Evolutionary conservation across 1,140 invertebrate species (phyloP).

Genomic region (Planococcus citri): DNA sequence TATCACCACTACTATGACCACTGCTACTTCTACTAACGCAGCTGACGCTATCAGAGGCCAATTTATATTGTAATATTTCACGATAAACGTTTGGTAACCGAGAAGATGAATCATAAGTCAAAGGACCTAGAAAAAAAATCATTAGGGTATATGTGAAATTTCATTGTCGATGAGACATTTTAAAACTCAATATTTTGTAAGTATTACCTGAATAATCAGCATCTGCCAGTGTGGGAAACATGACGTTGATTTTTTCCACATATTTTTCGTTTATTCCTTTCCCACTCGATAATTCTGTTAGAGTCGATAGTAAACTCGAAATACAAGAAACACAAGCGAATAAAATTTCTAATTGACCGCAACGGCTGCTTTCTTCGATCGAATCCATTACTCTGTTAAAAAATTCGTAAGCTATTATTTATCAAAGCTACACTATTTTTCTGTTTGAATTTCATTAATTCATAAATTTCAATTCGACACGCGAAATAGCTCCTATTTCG

Average conservation of each 20-base stretch:
- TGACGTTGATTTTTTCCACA: slow-evolving; percentile 50
- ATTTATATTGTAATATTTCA: slow-evolving; percentile 30
- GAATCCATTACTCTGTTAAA: slow-evolving; percentile 71
- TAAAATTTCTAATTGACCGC: slow-evolving; percentile 53
- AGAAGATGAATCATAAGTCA: slow-evolving; percentile 72
- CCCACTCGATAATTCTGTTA: slow-evolving; percentile 65
- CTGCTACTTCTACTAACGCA: slow-evolving; percentile 29
- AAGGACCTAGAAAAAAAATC: slow-evolving; percentile 41
- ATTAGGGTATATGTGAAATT: background rate
- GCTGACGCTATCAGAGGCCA: slow-evolving; percentile 18
- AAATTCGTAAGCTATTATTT: too few species aligned
- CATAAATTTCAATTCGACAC: too few species aligned
- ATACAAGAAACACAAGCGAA: slow-evolving; percentile 71
- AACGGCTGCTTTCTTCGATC: slow-evolving; percentile 68
- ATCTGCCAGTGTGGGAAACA: slow-evolving; percentile 59
- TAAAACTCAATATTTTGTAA: slow-evolving; percentile 9
- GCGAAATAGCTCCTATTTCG: too few species aligned
- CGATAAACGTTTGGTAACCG: slow-evolving; percentile 64
- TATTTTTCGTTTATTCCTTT: slow-evolving; percentile 43
- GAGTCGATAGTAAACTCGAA: slow-evolving; percentile 62
- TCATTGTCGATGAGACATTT: background rate
- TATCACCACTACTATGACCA: slow-evolving; percentile 40
- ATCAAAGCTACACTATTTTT: too few species aligned
- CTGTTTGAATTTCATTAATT: too few species aligned
- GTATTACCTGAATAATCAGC: slow-evolving; percentile 60